A percentile compares a stretch with the other conserved stretches of the same genome.
Conservation (phyloP, 1,140 invertebrate species). For the Medauroidea extradentata region DNA sequence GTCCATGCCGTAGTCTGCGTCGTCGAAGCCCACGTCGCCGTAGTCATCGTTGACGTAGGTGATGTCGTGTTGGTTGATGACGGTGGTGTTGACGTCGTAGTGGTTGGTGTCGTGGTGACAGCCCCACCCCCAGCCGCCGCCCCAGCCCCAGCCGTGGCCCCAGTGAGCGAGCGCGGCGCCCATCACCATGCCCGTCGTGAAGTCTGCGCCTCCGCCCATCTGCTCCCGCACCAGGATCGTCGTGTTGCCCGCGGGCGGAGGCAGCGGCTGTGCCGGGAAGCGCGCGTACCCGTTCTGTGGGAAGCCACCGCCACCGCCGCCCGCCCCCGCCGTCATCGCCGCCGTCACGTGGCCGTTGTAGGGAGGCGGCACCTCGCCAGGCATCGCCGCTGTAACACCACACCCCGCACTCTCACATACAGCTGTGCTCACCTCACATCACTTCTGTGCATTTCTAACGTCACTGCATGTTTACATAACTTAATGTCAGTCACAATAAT, state of each 20-base stretch:
- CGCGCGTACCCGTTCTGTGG: constrained; percentile 8
- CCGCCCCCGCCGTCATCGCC: background rate
- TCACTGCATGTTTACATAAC: no score
- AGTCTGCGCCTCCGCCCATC: constrained; percentile 5
- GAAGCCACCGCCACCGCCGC: background rate
- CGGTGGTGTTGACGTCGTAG: constrained; percentile 6
- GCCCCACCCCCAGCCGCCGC: constrained; percentile 1
- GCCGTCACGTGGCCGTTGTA: background rate
- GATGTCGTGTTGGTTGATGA: constrained; percentile 4
- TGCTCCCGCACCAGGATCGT: constrained; percentile 13
- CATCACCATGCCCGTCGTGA: constrained; percentile 17
- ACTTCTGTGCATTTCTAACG: no score
- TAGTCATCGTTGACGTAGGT: constrained; percentile 13
- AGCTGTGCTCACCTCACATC: no score
- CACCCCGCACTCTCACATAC: no score
- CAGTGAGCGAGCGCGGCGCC: constrained; percentile 18
- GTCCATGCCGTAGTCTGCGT: constrained; percentile 21
- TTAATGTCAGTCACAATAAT: no score
- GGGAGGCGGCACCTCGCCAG: constrained; percentile 10
- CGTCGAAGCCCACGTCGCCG: constrained; percentile 17
- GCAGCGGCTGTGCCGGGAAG: background rate
- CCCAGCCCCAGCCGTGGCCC: constrained; percentile 21
- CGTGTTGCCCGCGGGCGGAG: constrained; percentile 3
- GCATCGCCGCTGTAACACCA: constrained; percentile 16
- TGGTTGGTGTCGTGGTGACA: constrained; percentile 6